phyloP scores from a whole-genome alignment of 2,888 invertebrate genomes.

The Cancer borealis region DNA sequence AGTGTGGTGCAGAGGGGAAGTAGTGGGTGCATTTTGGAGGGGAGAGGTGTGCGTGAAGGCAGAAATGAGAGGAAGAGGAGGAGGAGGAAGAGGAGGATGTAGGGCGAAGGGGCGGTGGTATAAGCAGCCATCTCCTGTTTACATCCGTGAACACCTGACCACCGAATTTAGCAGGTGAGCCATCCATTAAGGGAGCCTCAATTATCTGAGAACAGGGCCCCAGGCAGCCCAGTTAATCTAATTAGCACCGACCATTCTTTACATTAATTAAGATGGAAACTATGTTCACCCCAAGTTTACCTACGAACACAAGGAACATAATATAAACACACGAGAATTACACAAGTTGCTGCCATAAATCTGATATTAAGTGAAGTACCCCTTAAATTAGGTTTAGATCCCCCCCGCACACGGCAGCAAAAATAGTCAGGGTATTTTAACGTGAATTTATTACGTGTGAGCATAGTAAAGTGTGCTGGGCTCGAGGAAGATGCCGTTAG shows the following conservation, averaged over 20 bases:
- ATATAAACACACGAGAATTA: slow-evolving; percentile 27
- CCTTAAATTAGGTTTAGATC: slow-evolving; percentile 15
- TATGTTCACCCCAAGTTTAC: slow-evolving; percentile 33
- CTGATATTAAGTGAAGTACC: slow-evolving; percentile 6
- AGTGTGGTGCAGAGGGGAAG: neutral
- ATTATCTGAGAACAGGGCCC: slow-evolving; percentile 47
- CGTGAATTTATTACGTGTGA: neutral
- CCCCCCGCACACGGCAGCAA: slow-evolving; percentile 1
- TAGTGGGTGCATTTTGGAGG: slow-evolving; percentile 15
- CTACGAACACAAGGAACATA: slow-evolving; percentile 26
- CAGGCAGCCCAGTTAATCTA: slow-evolving; percentile 43
- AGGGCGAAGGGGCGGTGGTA: neutral
- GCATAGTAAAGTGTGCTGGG: neutral
- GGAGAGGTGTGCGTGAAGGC: neutral
- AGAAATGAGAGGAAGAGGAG: neutral
- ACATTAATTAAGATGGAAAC: slow-evolving; percentile 54
- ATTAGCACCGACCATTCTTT: slow-evolving; percentile 55
- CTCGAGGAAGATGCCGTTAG: neutral
- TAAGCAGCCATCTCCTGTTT: slow-evolving; percentile 9
- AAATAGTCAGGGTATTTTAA: neutral
- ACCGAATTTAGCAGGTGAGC: slow-evolving; percentile 49
- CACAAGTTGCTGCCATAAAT: slow-evolving; percentile 10
- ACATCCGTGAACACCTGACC: slow-evolving; percentile 47
- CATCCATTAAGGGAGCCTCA: slow-evolving; percentile 46
- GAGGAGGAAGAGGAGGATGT: neutral